Conservation (phyloP, 2,888 invertebrate species). For the Apomyelois bistriatella region DNA sequence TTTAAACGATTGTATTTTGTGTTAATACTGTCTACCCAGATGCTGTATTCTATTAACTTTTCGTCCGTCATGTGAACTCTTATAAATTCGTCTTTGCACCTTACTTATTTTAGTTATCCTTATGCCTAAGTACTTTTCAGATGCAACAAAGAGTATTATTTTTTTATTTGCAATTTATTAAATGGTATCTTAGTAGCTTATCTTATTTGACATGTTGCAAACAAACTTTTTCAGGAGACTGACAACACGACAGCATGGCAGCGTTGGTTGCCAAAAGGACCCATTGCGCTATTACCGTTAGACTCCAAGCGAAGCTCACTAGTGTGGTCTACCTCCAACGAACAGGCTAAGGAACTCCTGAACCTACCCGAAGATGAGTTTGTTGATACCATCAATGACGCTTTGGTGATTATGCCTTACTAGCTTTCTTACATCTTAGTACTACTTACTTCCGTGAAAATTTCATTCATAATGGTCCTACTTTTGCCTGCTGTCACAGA, state of each 20-base stretch:
- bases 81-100: no score
- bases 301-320: slow-evolving; percentile 88
- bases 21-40: no score
- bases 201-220: background rate
- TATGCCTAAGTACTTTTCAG: no score
- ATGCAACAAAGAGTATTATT: no score
- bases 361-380: slow-evolving; percentile 87
- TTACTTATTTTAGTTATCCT: no score
- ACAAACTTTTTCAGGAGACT: slow-evolving; percentile 70
- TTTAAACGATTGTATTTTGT: no score
- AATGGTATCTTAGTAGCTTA: no score
- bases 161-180: no score
- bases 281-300: slow-evolving; percentile 94
- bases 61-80: no score
- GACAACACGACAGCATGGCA: slow-evolving; percentile 97
- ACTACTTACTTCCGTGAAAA: no score
- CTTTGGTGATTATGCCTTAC: slow-evolving; percentile 80
- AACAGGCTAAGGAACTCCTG: slow-evolving; percentile 87
- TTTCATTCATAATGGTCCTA: background rate
- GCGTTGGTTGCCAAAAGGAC: slow-evolving; percentile 94
- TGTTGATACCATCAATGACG: slow-evolving; percentile 92
- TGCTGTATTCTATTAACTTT: no score
- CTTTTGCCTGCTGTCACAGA: no score
- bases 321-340: slow-evolving; percentile 94
- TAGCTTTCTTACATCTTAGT: background rate